Base-by-base conservation (phyloP, 2,113 vertebrate genomes). In the Scatophagus argus region DNA sequence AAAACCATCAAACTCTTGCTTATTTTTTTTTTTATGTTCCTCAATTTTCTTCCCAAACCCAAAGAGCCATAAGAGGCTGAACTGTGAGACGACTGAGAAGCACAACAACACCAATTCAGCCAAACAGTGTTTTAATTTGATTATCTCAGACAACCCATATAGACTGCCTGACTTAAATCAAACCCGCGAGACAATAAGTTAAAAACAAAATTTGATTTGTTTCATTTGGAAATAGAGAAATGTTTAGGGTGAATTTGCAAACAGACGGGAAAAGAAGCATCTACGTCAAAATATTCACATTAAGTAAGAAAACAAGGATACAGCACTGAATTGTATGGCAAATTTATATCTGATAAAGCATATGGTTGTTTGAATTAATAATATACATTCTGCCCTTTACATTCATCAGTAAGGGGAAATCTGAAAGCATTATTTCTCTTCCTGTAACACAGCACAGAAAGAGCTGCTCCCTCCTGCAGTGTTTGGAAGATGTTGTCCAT, bases 401-500 rank as follows among this genome's bases (percentile, higher is more conserved):
- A 34, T 75, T 68, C 2, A 74, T 44, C 39, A 36, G 16, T 51
- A 23, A 44, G 38, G 60, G 55, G 61, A 41, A 85, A 41, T 51
- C 8, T 66, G 65, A 82, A 68, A 60, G 62, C 64, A 19, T 71
- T 63, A 74, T 70, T 83, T 74, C 55, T 65, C 64, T 88, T 84
- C 79, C 82, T 79, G 79, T 77, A 77, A 71, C 60, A 60, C 76
- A 85, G 62, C 66, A 44, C 58, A 66, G 52, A 84, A 84, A 81
- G 49, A 61, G 66, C 79, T 55, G 63, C 17, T 87, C 70, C 63
- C 77, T 87, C 81, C 85, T 71, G 81, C 75, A 78, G 72, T 87
- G 88, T 86, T 89, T 87, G 81, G 79, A 91, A 87, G 82, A 81
- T 90, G 70, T 75, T 90, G 87, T 93, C 85, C 74, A 82, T 82